Conservation (phyloP, 2,113 vertebrate genomes). For the Labeo rohita region DNA sequence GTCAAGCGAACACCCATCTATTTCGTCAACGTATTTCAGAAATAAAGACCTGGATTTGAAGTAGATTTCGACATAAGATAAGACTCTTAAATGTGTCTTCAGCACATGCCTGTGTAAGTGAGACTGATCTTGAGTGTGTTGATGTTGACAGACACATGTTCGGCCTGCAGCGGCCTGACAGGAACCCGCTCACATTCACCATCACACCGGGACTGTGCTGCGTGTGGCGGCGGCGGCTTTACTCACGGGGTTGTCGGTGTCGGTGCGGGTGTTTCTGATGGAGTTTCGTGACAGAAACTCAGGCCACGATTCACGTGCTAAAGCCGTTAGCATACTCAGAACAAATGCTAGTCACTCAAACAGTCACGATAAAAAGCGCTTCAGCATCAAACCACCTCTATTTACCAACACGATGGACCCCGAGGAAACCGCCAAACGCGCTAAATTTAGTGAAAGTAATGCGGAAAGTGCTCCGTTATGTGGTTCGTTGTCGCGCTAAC, state of each 20-base stretch:
- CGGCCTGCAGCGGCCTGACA: not conserved
- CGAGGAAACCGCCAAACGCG: not conserved
- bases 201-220: not conserved
- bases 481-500: not conserved
- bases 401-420: too few relatives aligned
- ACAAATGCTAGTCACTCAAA: not conserved
- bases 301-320: conserved; percentile 30
- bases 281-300: not conserved
- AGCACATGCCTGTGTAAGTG: too few relatives aligned
- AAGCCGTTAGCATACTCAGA: conserved; percentile 3
- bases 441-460: not conserved
- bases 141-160: not conserved
- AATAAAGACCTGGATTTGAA: not conserved
- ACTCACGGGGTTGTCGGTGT: not conserved
- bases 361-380: not conserved
- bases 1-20: not conserved
- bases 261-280: not conserved
- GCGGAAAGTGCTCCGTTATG: not conserved
- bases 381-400: not conserved
- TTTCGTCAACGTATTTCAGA: not conserved
- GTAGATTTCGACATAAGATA: not conserved
- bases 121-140: too few relatives aligned
- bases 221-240: not conserved
- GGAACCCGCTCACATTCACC: not conserved
- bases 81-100: not conserved